Base-by-base conservation (phyloP, 2,797 vertebrate genomes). In the Cryptoblepharus egeriae region DNA sequence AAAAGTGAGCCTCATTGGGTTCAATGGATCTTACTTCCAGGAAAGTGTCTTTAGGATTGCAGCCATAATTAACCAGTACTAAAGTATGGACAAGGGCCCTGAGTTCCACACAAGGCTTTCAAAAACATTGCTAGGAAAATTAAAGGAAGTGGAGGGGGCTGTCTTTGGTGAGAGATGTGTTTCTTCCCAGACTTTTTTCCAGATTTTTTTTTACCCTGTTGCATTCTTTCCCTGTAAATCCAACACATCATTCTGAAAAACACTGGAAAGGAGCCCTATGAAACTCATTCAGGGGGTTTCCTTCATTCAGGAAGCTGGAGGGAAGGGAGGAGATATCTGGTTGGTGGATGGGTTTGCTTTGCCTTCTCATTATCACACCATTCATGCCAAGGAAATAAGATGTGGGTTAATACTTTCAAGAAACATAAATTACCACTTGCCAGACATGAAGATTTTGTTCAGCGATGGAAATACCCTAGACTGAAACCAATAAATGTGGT, bases 231-330 rank as follows among this genome's bases (percentile, higher is more conserved):
- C 39, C 39, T 65, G 45, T 22, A 13, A 6, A 81, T 58, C n/a
- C 65, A 30, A 35, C 71, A 58, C n/a, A 77, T 28, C 35, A 65
- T 52, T 71, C 30, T 69, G 52, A 28, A 68, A 42, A 75, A 84
- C 26, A n/a, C 52, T 30, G 12, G 18, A 55, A 28, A 55, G 71
- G n/a, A 30, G 30, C 26, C 60, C 83, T 42, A 67, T 39, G 70
- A 70, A 28, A 75, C 37, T 1, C 69, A 15, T 0, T 2, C 63
- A 49, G 32, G 73, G 55, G 13, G 18, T 18, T 10, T 12, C 26
- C 26, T 74, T 1, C 0, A 2, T 1, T 6, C 22, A 0, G 0
- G 30, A 22, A 45, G 12, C 3, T 0, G 26, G 30, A 67, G 58
- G 49, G 10, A 3, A 16, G 22, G 79, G 39, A 0, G 0, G 63